phyloP scores from a whole-genome alignment of 2,113 vertebrate species.

The Petromus typicus region DNA sequence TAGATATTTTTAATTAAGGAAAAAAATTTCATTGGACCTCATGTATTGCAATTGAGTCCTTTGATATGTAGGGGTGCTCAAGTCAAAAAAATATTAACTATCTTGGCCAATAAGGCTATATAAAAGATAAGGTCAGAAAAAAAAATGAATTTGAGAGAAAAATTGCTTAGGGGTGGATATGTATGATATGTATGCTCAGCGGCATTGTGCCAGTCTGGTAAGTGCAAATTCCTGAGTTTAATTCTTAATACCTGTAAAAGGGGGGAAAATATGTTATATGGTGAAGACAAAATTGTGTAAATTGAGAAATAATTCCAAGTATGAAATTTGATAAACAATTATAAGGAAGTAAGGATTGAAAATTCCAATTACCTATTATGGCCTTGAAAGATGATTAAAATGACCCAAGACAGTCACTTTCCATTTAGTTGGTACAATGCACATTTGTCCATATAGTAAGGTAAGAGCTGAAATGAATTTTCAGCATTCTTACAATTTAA shows the following conservation, averaged over 20 bases:
- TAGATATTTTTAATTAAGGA: neutral
- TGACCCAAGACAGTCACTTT: neutral
- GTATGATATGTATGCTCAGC: no score
- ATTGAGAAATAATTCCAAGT: conserved; percentile 29
- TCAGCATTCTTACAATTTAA: neutral
- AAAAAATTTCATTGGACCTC: neutral
- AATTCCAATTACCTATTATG: neutral
- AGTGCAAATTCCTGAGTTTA: no score
- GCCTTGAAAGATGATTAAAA: neutral
- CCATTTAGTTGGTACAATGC: neutral
- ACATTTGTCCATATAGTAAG: neutral
- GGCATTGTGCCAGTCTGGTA: no score
- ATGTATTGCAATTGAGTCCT: neutral
- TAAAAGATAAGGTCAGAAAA: neutral
- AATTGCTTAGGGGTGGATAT: no score
- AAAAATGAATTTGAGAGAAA: neutral
- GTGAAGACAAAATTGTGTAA: neutral
- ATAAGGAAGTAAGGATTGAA: neutral
- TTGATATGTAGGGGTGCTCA: neutral
- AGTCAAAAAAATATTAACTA: neutral
- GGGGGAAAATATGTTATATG: no score
- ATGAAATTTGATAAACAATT: conserved; percentile 30
- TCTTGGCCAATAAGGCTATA: neutral
- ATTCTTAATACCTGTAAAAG: no score
- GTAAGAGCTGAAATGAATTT: neutral